Evolutionary conservation across 2,797 vertebrate genomes (phyloP).

Genomic region (Triplophysa yarkandensis): DNA sequence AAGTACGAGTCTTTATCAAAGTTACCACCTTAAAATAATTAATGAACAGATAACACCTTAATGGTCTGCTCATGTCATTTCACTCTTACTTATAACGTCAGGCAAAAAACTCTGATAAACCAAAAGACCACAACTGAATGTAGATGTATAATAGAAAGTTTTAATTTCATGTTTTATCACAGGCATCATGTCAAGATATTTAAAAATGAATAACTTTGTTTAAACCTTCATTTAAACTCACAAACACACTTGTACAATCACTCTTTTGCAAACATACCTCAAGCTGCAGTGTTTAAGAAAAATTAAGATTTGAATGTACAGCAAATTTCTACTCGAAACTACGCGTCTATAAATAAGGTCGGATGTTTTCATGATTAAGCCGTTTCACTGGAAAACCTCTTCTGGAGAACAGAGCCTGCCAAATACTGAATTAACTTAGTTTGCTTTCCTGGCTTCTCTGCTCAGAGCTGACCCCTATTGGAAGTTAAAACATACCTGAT

Average conservation of each 20-base stretch:
- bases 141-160: constrained; percentile 80
- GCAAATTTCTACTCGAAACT: constrained; percentile 25
- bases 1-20: too few species aligned
- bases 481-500: constrained; percentile 42
- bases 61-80: too few species aligned
- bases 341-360: constrained; percentile 35
- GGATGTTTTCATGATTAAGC: constrained; percentile 11
- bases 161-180: constrained; percentile 79
- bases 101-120: not conserved
- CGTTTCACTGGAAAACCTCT: constrained; percentile 8
- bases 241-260: constrained; percentile 48
- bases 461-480: constrained; percentile 13
- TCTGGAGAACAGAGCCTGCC: not conserved
- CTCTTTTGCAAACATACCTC: constrained; percentile 34
- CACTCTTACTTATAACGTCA: not conserved
- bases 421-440: not conserved
- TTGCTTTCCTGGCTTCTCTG: not conserved
- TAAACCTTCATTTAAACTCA: constrained; percentile 53
- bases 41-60: too few species aligned
- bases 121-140: constrained; percentile 2
- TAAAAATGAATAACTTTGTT: constrained; percentile 75
- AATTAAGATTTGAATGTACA: constrained; percentile 44
- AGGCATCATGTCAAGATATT: constrained; percentile 78
- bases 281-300: constrained; percentile 37
- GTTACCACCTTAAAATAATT: too few species aligned